Evolutionary conservation across 2,113 vertebrate genomes (phyloP), one percentile per base, ranked within the genome.

Genomic region (Eira barbara): DNA sequence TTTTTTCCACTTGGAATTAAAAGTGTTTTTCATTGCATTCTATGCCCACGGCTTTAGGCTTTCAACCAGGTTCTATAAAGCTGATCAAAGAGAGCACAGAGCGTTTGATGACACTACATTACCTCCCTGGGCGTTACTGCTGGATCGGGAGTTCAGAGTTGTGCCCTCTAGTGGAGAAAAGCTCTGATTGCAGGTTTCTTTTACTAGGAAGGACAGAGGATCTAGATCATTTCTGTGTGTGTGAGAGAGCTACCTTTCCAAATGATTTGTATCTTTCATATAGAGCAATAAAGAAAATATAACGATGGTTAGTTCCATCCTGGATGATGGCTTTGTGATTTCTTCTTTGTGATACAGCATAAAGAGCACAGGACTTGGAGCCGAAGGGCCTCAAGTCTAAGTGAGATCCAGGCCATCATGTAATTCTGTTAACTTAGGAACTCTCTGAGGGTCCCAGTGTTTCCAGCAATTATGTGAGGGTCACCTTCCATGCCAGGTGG

Each of bases 101-200:
- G 21, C 12, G 2, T 42, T 86, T 27, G 29, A n/a, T 45, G 57
- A 45, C 27, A 15, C 3, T 61, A 29, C 29, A 13, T 2, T 5
- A 4, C 36, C 31, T 47, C 79, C 42, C 17, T n/a, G 8, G 21
- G 52, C 8, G 2, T 25, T 13, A 6, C 15, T 3, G 29, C 31
- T 52, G 23, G 83, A 31, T 0, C 0, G 23, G 0, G 18, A 74
- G 9, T 71, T 95, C 31, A n/a, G 74, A 80, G 42, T 11, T 63
- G 17, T 63, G 78, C 97, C 96, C 86, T 96, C 96, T 97, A 81
- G 93, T 93, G 97, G 95, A 76, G 5, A 89, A 83, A 67, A 1
- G 29, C 36, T 76, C 69, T 20, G 8, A 34, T n/a, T 93, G 36
- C 85, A 63, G 34, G 65, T 89, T 91, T 47, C 81, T 89, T 88